Conservation (phyloP, 2,888 invertebrate genomes). For the Luperina nickerlii region DNA sequence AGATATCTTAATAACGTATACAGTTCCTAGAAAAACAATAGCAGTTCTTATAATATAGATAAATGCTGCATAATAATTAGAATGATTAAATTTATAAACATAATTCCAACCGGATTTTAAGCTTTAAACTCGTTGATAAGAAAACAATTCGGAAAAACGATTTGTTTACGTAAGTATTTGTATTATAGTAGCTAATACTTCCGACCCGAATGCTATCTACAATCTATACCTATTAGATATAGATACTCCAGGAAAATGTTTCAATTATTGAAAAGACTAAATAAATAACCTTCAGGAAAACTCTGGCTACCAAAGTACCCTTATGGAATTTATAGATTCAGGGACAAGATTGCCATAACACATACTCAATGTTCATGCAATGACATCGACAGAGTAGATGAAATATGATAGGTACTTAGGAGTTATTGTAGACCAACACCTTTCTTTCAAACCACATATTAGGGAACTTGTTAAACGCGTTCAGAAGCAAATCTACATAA, state of each 20-base stretch:
- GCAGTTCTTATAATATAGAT: slow-evolving; percentile 37
- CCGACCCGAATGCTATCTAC: slow-evolving; percentile 29
- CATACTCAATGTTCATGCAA: neutral
- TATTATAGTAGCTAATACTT: slow-evolving; percentile 26
- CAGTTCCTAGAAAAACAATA: slow-evolving; percentile 31
- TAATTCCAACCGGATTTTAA: slow-evolving; percentile 26
- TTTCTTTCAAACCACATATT: neutral
- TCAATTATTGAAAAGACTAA: slow-evolving; percentile 7
- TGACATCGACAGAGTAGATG: too few relatives aligned
- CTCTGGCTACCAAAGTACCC: neutral
- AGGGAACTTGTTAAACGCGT: too few relatives aligned
- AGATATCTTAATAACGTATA: neutral
- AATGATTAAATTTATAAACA: slow-evolving; percentile 44
- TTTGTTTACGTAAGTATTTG: slow-evolving; percentile 24
- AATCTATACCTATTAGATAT: slow-evolving; percentile 7
- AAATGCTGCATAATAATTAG: slow-evolving; percentile 19
- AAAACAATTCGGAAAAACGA: slow-evolving; percentile 30
- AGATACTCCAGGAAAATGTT: slow-evolving; percentile 10
- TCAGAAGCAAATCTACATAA: too few relatives aligned
- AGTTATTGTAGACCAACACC: neutral
- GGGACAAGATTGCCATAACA: neutral
- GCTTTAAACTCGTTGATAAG: slow-evolving; percentile 40
- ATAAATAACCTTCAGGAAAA: neutral
- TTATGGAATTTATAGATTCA: neutral
- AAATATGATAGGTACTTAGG: neutral